Evolutionary conservation across 1,140 invertebrate genomes (phyloP).

Genomic region (Procambarus clarkii): DNA sequence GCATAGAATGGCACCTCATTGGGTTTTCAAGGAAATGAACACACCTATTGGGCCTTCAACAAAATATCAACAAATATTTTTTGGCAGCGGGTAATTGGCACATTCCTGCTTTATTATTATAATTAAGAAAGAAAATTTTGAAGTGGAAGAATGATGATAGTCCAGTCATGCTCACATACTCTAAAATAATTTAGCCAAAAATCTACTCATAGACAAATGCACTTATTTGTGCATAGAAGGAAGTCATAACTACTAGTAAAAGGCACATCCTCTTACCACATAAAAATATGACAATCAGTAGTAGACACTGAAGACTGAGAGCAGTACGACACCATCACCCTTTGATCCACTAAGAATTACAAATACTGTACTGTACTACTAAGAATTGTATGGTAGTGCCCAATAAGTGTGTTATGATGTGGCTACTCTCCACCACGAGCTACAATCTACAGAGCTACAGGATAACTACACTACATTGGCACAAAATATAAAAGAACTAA

Average conservation of each 20-base stretch:
- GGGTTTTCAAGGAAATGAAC: conserved; percentile 24
- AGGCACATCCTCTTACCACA: not conserved
- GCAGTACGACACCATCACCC: conserved; percentile 20
- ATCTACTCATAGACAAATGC: not conserved
- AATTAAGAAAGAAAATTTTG: not conserved
- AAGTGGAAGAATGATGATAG: conserved; percentile 7
- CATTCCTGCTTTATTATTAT: conserved; percentile 41
- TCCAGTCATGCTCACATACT: not conserved
- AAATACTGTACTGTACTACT: conserved; percentile 6
- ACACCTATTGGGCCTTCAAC: conserved; percentile 48
- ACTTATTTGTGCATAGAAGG: not conserved
- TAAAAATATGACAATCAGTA: not conserved
- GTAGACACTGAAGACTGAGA: not conserved
- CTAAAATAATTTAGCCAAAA: not conserved
- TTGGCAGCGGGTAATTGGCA: not conserved
- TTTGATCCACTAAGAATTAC: not conserved
- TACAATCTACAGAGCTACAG: conserved; percentile 43
- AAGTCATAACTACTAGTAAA: not conserved
- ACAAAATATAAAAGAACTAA: conserved; percentile 24
- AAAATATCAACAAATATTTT: not conserved
- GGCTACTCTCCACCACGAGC: conserved; percentile 55
- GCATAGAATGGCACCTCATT: conserved; percentile 7
- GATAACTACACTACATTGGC: conserved; percentile 50
- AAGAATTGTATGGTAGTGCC: conserved; percentile 18
- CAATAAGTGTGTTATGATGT: conserved; percentile 39